These are phyloP conservation scores for Paragorgia papillata DNA, from an alignment of 92 coral and sea anemone species.

Conservation along the genomic window DNA sequence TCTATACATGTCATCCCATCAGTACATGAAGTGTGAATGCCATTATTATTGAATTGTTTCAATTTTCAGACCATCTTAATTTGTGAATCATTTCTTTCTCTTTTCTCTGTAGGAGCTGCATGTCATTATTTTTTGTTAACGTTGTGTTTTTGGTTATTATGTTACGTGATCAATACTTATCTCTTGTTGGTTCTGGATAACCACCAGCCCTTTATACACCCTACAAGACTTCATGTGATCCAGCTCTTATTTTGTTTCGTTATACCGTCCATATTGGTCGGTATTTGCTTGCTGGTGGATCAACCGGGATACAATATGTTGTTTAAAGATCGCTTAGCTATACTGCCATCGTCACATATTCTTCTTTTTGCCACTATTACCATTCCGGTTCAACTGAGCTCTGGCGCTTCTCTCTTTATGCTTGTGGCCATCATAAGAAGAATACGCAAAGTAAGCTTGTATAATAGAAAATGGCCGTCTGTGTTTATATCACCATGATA, in stretches of 20 bases:
- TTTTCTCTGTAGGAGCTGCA: slow-evolving; percentile 60
- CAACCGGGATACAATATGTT: slow-evolving; percentile 73
- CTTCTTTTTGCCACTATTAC: slow-evolving; percentile 71
- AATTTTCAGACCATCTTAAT: too few species aligned
- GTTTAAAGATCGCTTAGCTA: slow-evolving; percentile 72
- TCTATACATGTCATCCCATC: too few species aligned
- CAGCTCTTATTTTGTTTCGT: slow-evolving; percentile 81
- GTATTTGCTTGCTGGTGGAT: slow-evolving; percentile 60
- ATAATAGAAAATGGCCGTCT: too few species aligned
- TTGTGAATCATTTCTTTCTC: too few species aligned
- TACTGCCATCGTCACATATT: slow-evolving; percentile 53
- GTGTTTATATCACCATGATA: too few species aligned
- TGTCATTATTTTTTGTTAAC: slow-evolving; percentile 75
- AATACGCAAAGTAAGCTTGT: slow-evolving; percentile 72
- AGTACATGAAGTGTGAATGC: too few species aligned
- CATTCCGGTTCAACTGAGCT: slow-evolving; percentile 78
- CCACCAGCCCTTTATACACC: slow-evolving; percentile 60
- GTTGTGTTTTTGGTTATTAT: slow-evolving; percentile 76
- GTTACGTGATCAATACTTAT: slow-evolving; percentile 82
- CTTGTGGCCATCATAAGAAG: slow-evolving; percentile 78
- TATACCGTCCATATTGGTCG: slow-evolving; percentile 80
- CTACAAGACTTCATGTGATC: slow-evolving; percentile 57
- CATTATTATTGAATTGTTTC: too few species aligned
- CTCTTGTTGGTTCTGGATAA: slow-evolving; percentile 73
- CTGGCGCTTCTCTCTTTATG: slow-evolving; percentile 73